These are phyloP conservation scores for Pseudoatta argentina DNA, from an alignment of 1,140 invertebrate species.

Conservation along the genomic window DNA sequence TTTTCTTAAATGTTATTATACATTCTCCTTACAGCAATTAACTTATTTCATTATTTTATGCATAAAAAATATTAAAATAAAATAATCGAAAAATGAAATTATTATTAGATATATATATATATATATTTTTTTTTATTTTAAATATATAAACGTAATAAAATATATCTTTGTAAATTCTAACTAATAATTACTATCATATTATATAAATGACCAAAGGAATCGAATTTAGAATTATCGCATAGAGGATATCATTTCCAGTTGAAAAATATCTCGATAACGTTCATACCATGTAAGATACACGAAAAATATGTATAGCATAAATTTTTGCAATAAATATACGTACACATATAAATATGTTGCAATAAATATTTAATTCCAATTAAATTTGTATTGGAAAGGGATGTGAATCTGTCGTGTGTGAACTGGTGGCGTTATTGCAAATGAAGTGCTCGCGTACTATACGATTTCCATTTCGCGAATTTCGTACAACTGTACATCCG, in stretches of 20 bases:
- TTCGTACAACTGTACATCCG: slow-evolving; percentile 1
- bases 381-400: neutral
- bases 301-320: neutral
- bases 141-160: neutral
- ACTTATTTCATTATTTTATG: neutral
- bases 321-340: neutral
- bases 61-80: neutral
- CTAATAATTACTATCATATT: no score
- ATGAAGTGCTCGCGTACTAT: neutral
- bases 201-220: neutral
- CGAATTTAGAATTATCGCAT: neutral
- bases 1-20: neutral
- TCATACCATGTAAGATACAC: neutral
- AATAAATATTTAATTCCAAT: neutral
- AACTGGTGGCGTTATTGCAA: slow-evolving; percentile 8
- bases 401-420: neutral
- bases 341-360: neutral
- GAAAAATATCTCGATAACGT: neutral
- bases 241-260: neutral
- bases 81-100: neutral
- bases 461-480: slow-evolving; percentile 38
- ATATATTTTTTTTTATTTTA: neutral
- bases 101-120: neutral
- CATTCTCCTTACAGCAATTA: neutral
- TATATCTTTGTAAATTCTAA: neutral